Base-by-base conservation (phyloP, 2,797 vertebrate species). In the Chelon labrosus region DNA sequence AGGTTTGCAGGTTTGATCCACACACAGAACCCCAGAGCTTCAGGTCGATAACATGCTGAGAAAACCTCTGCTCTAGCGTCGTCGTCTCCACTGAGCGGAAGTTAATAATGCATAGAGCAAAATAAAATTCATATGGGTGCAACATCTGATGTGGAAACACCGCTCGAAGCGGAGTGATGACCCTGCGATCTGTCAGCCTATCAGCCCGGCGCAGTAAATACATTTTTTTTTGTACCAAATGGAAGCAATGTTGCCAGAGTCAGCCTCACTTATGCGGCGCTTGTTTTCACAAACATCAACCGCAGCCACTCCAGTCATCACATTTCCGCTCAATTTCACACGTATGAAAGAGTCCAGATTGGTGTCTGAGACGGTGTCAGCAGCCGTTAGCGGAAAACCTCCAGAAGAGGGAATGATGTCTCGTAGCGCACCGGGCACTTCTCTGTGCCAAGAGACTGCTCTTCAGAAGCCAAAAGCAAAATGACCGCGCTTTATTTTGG, bases 271-370 rank as follows among this genome's bases (percentile, higher is more conserved):
- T 46, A 66, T 46, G 14, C 25, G 3, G 4, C 70, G 38, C 31
- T n/a, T 44, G 19, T 61, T 63, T 49, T 58, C 46, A 50, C 47
- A 60, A 73, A 73, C 17, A 71, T 7, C 20, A 47, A 59, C 51
- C 55, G n/a, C 22, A 56, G 52, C 16, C 14, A 0, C 13, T 11
- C 8, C 41, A 13, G 42, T 53, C 65, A 39, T 59, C 71, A 55
- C 72, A 50, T 72, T 53, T 67, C 66, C 59, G 62, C 16, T 20
- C 58, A 37, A 49, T 67, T 70, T 76, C 70, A 66, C 63, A 65
- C 50, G 8, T 47, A 9, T 14, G 19, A n/a, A 19, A 20, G 35
- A 63, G 60, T 58, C 37, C 31, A 71, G 64, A 59, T 49, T 54
- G 58, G 50, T 31, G 63, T 65, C 35, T 69, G 70, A 75, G 54